These are phyloP conservation scores for Odocoileus virginianus DNA, from an alignment of 2,113 vertebrate genomes.

Conservation along the genomic window DNA sequence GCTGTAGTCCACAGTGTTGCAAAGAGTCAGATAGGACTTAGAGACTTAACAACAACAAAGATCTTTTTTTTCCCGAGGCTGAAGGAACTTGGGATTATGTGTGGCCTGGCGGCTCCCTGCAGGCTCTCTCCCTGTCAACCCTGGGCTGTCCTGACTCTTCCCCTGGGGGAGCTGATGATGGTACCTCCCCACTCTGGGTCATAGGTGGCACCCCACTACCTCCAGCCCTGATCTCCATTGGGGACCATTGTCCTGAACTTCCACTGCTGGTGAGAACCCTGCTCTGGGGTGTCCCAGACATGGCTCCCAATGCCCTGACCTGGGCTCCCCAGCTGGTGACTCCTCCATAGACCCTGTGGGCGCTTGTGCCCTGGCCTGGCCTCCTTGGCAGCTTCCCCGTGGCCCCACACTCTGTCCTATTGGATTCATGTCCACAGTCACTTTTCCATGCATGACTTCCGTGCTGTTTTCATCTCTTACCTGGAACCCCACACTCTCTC, in stretches of 20 bases:
- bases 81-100: background rate
- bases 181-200: background rate
- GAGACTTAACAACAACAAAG: background rate
- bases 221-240: background rate
- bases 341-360: fast-evolving
- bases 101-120: too few relatives aligned
- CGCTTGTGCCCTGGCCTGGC: background rate
- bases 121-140: background rate
- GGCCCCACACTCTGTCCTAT: fast-evolving
- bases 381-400: fast-evolving
- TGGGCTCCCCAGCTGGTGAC: background rate
- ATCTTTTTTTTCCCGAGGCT: background rate
- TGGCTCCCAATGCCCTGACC: background rate
- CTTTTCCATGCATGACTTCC: background rate
- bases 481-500: fast-evolving
- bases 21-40: background rate
- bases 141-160: background rate
- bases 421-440: background rate
- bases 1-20: background rate
- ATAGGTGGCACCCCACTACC: background rate
- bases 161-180: background rate
- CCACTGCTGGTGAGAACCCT: background rate
- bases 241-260: background rate
- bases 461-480: background rate
- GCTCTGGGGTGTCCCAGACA: background rate